Evolutionary conservation across 2,888 invertebrate genomes (phyloP).

Genomic region (Molorchus minor): DNA sequence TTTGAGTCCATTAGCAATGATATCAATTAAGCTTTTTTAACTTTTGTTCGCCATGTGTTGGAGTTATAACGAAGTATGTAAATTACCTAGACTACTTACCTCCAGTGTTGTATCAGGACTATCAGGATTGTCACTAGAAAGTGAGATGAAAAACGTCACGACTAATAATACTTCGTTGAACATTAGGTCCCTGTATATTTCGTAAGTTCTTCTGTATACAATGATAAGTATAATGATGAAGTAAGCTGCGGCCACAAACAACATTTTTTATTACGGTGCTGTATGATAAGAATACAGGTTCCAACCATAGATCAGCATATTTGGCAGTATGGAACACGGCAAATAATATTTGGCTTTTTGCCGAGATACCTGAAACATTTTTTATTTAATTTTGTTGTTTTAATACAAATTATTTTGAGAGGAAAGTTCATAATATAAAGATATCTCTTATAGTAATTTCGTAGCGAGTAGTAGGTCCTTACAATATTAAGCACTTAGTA

Average conservation of each 20-base stretch:
- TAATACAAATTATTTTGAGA: no score
- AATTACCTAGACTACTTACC: no score
- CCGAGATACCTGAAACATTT: not conserved
- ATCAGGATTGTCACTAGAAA: not conserved
- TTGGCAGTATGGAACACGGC: not conserved
- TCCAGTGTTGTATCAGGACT: not conserved
- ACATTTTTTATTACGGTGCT: not conserved
- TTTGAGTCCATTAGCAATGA: no score
- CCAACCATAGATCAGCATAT: not conserved
- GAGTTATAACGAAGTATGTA: no score
- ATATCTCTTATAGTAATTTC: no score
- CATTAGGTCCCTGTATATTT: constrained; percentile 15
- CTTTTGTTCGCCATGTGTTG: no score
- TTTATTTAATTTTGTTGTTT: no score
- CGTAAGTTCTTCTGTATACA: not conserved
- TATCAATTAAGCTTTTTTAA: no score
- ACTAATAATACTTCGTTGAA: constrained; percentile 1
- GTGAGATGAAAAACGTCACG: not conserved
- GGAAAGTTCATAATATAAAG: no score
- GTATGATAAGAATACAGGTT: not conserved
- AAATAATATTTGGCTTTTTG: not conserved
- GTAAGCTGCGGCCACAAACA: not conserved
- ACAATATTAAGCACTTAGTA: no score
- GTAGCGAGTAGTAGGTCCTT: no score
- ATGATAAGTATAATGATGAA: constrained; percentile 6